Conservation (phyloP, 2,888 invertebrate species). For the Trichacis sp. region DNA sequence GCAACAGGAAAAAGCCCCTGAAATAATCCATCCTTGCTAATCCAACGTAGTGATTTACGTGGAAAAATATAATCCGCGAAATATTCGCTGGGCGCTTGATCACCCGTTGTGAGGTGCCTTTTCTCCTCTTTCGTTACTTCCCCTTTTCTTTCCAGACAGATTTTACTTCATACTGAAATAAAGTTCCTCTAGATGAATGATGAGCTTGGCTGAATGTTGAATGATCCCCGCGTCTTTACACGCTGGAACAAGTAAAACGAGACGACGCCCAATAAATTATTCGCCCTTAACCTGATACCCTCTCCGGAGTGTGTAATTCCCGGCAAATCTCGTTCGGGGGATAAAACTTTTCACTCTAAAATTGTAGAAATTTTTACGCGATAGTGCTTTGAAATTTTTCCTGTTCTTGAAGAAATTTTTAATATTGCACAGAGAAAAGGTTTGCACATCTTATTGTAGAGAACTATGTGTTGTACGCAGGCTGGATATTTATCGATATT, state of each 20-base stretch:
- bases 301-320: conserved; percentile 26
- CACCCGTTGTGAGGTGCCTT: background rate
- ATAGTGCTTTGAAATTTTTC: no score
- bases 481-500: no score
- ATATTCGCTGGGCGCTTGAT: conserved; percentile 8
- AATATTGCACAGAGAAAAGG: no score
- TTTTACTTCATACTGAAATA: conserved; percentile 30
- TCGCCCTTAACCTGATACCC: conserved; percentile 39
- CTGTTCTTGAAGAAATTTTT: no score
- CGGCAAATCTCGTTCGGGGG: conserved; percentile 20
- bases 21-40: conserved; percentile 15
- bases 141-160: background rate
- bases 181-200: conserved; percentile 39
- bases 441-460: no score
- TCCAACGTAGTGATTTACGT: conserved; percentile 1
- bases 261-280: conserved; percentile 43
- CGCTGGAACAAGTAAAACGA: conserved; percentile 40
- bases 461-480: no score
- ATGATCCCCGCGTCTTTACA: conserved; percentile 37
- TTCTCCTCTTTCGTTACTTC: conserved; percentile 3
- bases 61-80: conserved; percentile 14
- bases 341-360: conserved; percentile 11
- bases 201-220: conserved; percentile 37
- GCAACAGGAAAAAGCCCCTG: conserved; percentile 12
- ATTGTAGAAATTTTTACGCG: no score